Evolutionary conservation across 1,140 invertebrate genomes (phyloP).

Genomic region (Dinothrombium tinctorium): DNA sequence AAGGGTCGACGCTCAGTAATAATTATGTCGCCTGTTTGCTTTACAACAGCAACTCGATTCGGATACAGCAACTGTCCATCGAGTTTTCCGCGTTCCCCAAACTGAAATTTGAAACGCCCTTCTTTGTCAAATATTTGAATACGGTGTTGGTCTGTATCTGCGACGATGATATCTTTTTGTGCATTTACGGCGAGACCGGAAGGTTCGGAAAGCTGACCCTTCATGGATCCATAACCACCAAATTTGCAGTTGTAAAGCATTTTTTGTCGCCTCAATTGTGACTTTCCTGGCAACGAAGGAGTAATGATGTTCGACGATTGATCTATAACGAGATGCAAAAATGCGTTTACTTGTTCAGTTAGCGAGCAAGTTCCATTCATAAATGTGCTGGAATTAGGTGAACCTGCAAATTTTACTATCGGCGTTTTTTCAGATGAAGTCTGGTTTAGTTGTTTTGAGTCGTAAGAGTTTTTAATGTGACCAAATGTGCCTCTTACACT

Average conservation of each 20-base stretch:
- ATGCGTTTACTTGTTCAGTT: constrained; percentile 18
- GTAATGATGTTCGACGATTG: too few species aligned
- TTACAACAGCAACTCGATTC: constrained; percentile 89
- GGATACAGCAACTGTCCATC: constrained; percentile 90
- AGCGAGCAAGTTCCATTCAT: constrained; percentile 29
- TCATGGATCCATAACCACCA: constrained; percentile 95
- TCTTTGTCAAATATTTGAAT: constrained; percentile 98
- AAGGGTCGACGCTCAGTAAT: constrained; percentile 94
- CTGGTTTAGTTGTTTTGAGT: too few species aligned
- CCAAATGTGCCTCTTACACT: constrained; percentile 92
- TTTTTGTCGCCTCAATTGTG: constrained; percentile 93
- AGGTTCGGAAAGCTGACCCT: constrained; percentile 97
- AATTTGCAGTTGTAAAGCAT: constrained; percentile 99
- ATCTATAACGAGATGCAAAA: constrained; percentile 21
- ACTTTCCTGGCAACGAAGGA: constrained; percentile 65
- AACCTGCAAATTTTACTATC: constrained; percentile 33
- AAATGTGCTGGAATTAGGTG: constrained; percentile 29
- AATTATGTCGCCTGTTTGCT: constrained; percentile 90
- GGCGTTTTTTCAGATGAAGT: constrained; percentile 50
- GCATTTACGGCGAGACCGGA: constrained; percentile 85
- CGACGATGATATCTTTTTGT: constrained; percentile 97
- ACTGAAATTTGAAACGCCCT: constrained; percentile 94
- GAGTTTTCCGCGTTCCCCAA: constrained; percentile 69
- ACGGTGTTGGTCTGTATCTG: constrained; percentile 97
- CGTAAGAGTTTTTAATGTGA: constrained; percentile 53